Evolutionary conservation across 35 echinoderm and acorn worm species (phyloP).

Genomic region (Anneissia japonica): DNA sequence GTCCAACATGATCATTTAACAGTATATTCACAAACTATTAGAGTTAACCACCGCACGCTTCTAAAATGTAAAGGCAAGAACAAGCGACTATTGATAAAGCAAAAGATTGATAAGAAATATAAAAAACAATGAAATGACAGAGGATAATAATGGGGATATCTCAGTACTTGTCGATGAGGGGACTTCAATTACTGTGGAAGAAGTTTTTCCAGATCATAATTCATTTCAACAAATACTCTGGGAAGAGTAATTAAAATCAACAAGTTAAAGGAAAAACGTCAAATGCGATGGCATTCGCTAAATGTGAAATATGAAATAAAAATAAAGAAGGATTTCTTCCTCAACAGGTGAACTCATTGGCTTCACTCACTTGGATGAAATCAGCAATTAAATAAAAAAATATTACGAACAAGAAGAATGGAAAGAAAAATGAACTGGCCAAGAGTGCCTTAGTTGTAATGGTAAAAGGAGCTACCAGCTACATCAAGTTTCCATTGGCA

Average conservation of each 20-base stretch:
- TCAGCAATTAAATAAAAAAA: not conserved
- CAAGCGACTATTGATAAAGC: not conserved
- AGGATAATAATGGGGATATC: not conserved
- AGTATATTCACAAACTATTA: not conserved
- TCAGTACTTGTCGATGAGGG: no score
- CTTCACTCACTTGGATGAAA: not conserved
- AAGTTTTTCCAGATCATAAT: constrained; percentile 4
- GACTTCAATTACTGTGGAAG: not conserved
- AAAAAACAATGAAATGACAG: not conserved
- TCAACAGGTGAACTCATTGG: constrained; percentile 5
- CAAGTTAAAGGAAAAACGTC: not conserved
- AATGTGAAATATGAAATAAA: constrained; percentile 31
- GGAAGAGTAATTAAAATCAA: constrained; percentile 19
- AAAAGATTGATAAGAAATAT: not conserved
- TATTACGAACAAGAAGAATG: not conserved
- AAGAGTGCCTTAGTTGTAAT: constrained; percentile 13
- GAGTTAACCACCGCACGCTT: not conserved
- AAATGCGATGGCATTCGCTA: constrained; percentile 26
- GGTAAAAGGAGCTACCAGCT: not conserved
- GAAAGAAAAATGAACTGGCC: not conserved
- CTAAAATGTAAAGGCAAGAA: not conserved
- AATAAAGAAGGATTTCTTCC: not conserved
- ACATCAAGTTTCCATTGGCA: constrained; percentile 13
- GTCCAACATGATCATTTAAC: not conserved
- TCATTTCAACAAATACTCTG: constrained; percentile 23